Percentiles rank a stretch among this genome's conserved stretches.
Conservation (phyloP, 2,797 vertebrate species). For the Thamnophis elegans region DNA sequence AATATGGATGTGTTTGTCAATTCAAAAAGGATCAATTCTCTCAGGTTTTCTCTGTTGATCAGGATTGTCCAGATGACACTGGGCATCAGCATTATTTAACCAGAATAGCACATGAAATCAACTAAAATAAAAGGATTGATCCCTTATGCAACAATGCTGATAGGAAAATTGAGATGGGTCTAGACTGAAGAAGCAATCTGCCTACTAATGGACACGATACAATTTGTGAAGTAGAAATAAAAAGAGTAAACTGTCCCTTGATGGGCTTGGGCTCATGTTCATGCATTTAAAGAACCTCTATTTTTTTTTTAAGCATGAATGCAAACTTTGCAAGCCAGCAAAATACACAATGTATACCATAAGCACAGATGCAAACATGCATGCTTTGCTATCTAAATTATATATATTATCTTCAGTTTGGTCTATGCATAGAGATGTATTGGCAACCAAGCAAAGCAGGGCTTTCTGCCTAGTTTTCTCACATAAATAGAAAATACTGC, state of each 20-base stretch:
- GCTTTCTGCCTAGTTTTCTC: slow-evolving; percentile 33
- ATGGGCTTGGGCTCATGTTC: slow-evolving; percentile 21
- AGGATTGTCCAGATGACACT: not conserved
- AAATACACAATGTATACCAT: slow-evolving; percentile 43
- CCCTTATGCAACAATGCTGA: not conserved
- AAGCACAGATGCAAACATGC: slow-evolving; percentile 32
- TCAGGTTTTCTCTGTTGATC: not conserved
- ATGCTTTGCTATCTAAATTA: slow-evolving; percentile 33
- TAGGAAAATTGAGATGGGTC: not conserved
- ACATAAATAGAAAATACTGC: slow-evolving; percentile 38
- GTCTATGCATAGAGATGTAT: slow-evolving; percentile 47
- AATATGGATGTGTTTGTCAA: not conserved
- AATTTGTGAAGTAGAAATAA: slow-evolving; percentile 38
- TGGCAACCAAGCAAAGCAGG: slow-evolving; percentile 26
- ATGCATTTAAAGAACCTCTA: not conserved
- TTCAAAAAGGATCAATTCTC: not conserved
- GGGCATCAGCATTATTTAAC: not conserved
- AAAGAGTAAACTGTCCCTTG: slow-evolving; percentile 32
- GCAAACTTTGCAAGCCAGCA: slow-evolving; percentile 45
- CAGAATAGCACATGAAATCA: not conserved
- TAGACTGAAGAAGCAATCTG: not conserved
- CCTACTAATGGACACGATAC: not conserved
- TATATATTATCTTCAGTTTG: slow-evolving; percentile 58
- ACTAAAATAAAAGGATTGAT: not conserved
- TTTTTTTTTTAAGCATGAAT: slow-evolving; percentile 43